Conservation (phyloP, 2,113 vertebrate species). For the Prietella phreatophila region DNA sequence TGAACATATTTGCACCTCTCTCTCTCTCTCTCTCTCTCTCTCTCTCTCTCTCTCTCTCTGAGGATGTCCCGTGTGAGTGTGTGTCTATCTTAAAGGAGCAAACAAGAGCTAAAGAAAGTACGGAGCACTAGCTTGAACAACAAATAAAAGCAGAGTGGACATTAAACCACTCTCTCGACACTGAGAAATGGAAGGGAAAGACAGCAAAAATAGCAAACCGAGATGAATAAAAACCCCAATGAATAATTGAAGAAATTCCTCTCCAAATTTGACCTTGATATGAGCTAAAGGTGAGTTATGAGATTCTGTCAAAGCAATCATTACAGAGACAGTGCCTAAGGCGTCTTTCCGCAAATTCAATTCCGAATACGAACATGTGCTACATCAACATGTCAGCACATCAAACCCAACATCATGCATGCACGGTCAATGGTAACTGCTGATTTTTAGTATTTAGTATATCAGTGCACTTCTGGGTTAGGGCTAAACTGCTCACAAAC, state of each 20-base stretch:
- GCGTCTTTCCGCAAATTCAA: slow-evolving; percentile 32
- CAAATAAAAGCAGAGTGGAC: slow-evolving; percentile 27
- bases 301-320: slow-evolving; percentile 29
- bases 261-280: slow-evolving; percentile 56
- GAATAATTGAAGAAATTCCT: slow-evolving; percentile 55
- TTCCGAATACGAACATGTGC: slow-evolving; percentile 25
- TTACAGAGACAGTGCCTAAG: slow-evolving; percentile 30
- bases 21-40: background rate
- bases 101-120: slow-evolving; percentile 9
- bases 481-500: background rate
- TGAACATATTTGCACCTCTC: background rate
- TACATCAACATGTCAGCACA: slow-evolving; percentile 43
- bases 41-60: background rate
- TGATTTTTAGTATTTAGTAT: slow-evolving; percentile 18
- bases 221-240: slow-evolving; percentile 39
- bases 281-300: slow-evolving; percentile 36
- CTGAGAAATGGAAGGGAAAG: background rate
- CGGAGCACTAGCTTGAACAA: slow-evolving; percentile 30
- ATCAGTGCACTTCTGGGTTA: background rate
- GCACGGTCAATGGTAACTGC: slow-evolving; percentile 15
- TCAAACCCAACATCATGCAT: background rate
- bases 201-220: slow-evolving; percentile 7
- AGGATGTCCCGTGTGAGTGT: background rate
- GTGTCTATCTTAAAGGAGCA: background rate
- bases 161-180: background rate